Percentiles rank a stretch among this genome's conserved stretches.
These are phyloP conservation scores for Myiothlypis coronata DNA, from an alignment of 2,797 vertebrate genomes.

Conservation along the genomic window DNA sequence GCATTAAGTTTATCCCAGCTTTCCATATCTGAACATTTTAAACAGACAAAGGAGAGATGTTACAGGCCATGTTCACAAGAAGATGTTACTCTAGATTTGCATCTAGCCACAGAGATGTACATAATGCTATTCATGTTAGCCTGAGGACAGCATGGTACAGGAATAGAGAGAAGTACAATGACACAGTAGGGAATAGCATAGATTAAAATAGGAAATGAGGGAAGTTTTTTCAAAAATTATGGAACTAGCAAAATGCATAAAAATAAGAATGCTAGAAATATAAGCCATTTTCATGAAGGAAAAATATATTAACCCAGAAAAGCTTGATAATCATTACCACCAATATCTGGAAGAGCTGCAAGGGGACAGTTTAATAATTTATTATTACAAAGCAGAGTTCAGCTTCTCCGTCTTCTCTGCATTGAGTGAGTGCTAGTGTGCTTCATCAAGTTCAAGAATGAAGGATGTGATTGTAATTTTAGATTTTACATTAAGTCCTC, in stretches of 20 bases:
- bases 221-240: slow-evolving; percentile 14
- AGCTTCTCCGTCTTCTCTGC: neutral
- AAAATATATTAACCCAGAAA: neutral
- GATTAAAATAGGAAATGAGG: slow-evolving; percentile 43
- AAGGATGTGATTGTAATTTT: neutral
- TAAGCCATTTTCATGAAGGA: neutral
- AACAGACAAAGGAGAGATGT: neutral
- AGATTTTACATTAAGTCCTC: neutral
- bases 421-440: neutral
- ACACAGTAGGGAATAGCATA: slow-evolving; percentile 34
- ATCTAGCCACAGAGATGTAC: slow-evolving; percentile 24
- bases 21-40: neutral
- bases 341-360: neutral
- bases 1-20: neutral
- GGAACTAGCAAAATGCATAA: neutral
- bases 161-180: neutral
- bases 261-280: neutral
- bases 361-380: neutral
- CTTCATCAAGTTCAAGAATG: neutral
- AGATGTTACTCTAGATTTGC: slow-evolving; percentile 18
- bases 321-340: neutral
- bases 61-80: neutral
- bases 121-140: slow-evolving; percentile 46
- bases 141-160: slow-evolving; percentile 22
- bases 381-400: neutral